Base-by-base conservation (phyloP, 2,888 invertebrate genomes). In the Drosophila kanekoi region DNA sequence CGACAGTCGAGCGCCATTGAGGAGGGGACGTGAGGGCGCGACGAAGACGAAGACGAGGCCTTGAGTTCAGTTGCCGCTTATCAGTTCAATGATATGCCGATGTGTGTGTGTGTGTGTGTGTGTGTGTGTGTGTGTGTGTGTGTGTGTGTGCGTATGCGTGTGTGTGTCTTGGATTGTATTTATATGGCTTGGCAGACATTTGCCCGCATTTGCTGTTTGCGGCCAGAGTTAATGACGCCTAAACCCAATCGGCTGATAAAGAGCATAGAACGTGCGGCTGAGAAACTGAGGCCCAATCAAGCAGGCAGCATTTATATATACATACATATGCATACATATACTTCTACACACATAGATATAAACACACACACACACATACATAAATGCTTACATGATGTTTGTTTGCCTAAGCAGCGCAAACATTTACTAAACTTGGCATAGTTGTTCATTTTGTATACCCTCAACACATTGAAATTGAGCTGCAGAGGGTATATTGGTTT, bases 1-100 rank as follows among this genome's bases (percentile, higher is more conserved):
- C 68, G 59, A 77, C 59, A 73, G 40, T 37, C 47, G 57, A 32
- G 20, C 40, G 52, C 51, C 4, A 59, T 53, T 60, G 60, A 18
- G 28, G 32, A 44, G 44, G 16, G 23, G 20, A 13, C 9, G 2
- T n/a, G n/a, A 32, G 40, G 9, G 18, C 40, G 13, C 28, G 32
- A 18, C 37, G 38, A 16, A 57, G 64, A 56, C 48, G 49, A 37
- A 60, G 41, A 49, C 38, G 57, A 58, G 71, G 77, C 88, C 86
- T 83, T 82, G 78, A 52, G 87, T 74, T 80, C 76, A 73, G 52
- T 82, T 61, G 40, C 23, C 35, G 66, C 88, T 82, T 82, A 82
- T 82, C 82, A 87, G 83, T 82, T 72, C 66, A 87, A 79, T 85
- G 70, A 82, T 82, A 79, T 75, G 41, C 13, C 16, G 1, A 48